These are phyloP conservation scores for Pardosa pseudoannulata DNA, from an alignment of 2,888 invertebrate species.

Conservation along the genomic window DNA sequence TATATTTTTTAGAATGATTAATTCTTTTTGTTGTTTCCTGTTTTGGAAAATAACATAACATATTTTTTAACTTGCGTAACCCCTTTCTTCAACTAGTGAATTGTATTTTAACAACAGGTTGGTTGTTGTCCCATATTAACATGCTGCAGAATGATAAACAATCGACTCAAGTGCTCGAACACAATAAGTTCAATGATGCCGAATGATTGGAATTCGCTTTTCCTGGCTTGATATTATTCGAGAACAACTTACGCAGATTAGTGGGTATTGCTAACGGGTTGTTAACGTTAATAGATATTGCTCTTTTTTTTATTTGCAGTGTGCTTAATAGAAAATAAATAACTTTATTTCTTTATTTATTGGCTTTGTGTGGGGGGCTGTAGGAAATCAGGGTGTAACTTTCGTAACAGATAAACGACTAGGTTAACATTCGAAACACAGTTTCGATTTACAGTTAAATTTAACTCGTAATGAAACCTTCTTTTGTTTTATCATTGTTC, in stretches of 20 bases:
- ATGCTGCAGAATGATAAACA: background rate
- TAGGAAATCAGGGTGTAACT: too few species aligned
- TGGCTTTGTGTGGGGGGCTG: too few species aligned
- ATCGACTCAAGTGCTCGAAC: background rate
- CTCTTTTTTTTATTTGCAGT: too few species aligned
- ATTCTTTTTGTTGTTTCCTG: constrained; percentile 26
- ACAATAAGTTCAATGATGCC: background rate
- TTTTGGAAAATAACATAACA: constrained; percentile 5
- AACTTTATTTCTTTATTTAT: too few species aligned
- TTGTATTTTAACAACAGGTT: constrained; percentile 8
- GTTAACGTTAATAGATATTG: background rate
- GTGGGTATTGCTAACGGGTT: background rate
- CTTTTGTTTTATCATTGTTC: too few species aligned
- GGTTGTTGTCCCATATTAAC: background rate
- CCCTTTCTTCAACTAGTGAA: background rate
- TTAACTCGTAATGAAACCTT: too few species aligned
- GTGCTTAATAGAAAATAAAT: too few species aligned
- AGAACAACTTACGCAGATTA: background rate
- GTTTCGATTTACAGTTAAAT: too few species aligned
- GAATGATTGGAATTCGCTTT: background rate
- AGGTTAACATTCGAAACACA: too few species aligned
- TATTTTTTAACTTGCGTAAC: constrained; percentile 4
- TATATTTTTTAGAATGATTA: constrained; percentile 37
- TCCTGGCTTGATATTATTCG: background rate
- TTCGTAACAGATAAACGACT: too few species aligned